Conservation (phyloP, 2,113 vertebrate genomes). For the Etia nguti region DNA sequence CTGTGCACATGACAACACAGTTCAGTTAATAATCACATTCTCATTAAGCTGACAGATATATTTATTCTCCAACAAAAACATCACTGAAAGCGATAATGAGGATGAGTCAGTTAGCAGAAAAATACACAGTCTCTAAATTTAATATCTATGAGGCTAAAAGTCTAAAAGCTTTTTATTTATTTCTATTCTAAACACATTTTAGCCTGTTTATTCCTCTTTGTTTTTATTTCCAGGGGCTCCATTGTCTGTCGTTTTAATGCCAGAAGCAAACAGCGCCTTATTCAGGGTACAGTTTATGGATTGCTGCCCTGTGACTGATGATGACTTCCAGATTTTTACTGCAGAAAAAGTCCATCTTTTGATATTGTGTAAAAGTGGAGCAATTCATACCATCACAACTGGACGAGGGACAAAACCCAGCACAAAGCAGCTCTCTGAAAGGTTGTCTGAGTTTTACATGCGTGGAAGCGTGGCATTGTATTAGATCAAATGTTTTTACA, state of each 20-base stretch:
- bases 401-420: slow-evolving; percentile 12
- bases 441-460: slow-evolving; percentile 49
- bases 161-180: neutral
- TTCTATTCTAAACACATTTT: neutral
- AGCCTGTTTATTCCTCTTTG: neutral
- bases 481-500: neutral
- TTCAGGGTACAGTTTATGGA: slow-evolving; percentile 74
- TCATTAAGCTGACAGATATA: neutral
- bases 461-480: neutral
- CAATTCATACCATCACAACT: slow-evolving; percentile 68
- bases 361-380: slow-evolving; percentile 73
- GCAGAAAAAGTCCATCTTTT: slow-evolving; percentile 61
- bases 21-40: neutral
- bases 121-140: neutral
- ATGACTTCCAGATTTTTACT: neutral
- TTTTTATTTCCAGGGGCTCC: slow-evolving; percentile 69
- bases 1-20: neutral
- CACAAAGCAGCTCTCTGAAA: slow-evolving; percentile 59
- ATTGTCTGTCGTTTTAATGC: slow-evolving; percentile 67
- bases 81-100: neutral
- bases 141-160: neutral
- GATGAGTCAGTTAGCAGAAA: neutral
- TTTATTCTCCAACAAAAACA: neutral
- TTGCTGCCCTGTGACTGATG: neutral
- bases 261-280: slow-evolving; percentile 60